These are phyloP conservation scores for Melanogrammus aeglefinus DNA, from an alignment of 2,797 vertebrate species.

Conservation along the genomic window DNA sequence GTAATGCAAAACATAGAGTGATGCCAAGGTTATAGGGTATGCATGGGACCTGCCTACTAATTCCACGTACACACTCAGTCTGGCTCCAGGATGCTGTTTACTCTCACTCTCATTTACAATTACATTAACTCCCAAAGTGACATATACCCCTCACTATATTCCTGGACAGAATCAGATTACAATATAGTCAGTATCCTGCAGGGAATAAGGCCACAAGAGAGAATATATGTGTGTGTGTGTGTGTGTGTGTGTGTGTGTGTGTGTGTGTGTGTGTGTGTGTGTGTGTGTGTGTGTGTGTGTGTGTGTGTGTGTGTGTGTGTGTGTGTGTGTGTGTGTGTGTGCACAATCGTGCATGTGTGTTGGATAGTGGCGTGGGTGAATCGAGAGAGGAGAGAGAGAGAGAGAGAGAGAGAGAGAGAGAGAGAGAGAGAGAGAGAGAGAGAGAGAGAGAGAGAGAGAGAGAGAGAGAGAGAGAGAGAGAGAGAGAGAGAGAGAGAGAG, in stretches of 20 bases:
- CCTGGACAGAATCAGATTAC: constrained; percentile 49
- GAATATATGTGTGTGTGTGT: background rate
- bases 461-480: constrained; percentile 11
- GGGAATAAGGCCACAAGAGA: constrained; percentile 29
- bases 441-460: constrained; percentile 15
- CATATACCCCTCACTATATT: constrained; percentile 45
- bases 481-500: constrained; percentile 15
- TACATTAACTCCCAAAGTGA: constrained; percentile 57
- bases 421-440: constrained; percentile 10
- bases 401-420: constrained; percentile 14
- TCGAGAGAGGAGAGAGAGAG: constrained; percentile 15
- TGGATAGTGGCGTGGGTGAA: no score
- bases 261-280: constrained; percentile 15
- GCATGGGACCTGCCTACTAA: constrained; percentile 18
- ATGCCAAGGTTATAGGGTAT: background rate
- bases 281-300: constrained; percentile 13
- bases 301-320: background rate
- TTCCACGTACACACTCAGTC: constrained; percentile 33
- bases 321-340: constrained; percentile 11
- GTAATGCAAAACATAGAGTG: background rate
- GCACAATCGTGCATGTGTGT: constrained; percentile 6
- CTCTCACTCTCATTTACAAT: constrained; percentile 50
- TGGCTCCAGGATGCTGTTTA: constrained; percentile 13
- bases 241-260: constrained; percentile 10
- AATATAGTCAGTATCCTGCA: constrained; percentile 50